Percentiles rank a stretch among this genome's conserved stretches.
phyloP scores from a whole-genome alignment of 2,113 vertebrate species.

The Colossoma macropomum region DNA sequence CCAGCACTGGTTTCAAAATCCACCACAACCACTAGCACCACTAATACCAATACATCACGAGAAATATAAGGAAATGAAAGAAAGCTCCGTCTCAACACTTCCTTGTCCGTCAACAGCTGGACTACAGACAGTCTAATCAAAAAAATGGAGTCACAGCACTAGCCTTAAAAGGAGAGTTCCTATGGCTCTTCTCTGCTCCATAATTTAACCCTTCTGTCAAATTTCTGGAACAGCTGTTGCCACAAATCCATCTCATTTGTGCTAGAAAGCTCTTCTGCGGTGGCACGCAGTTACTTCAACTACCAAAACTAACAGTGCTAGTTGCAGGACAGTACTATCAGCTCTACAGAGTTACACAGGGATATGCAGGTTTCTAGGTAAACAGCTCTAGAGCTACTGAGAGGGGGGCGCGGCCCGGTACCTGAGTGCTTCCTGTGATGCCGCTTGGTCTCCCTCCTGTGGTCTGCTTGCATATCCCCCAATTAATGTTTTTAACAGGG shows the following conservation, averaged over 20 bases:
- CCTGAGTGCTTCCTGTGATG: conserved; percentile 80
- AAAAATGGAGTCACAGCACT: conserved; percentile 50
- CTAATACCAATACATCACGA: conserved; percentile 22
- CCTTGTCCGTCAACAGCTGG: conserved; percentile 27
- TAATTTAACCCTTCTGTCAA: conserved; percentile 15
- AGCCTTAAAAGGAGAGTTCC: conserved; percentile 65
- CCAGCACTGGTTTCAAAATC: conserved; percentile 26
- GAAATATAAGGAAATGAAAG: conserved; percentile 34
- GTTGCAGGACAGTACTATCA: conserved; percentile 19
- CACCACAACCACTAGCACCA: conserved; percentile 41
- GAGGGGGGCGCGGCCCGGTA: conserved; percentile 64
- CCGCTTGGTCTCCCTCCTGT: conserved; percentile 79
- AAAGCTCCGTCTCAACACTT: conserved; percentile 24
- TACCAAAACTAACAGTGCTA: background rate
- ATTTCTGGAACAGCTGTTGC: background rate
- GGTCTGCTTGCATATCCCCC: conserved; percentile 74
- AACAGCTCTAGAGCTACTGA: conserved; percentile 49
- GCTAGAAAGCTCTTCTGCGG: background rate
- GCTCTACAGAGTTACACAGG: conserved; percentile 30
- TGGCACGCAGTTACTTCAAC: conserved; percentile 20
- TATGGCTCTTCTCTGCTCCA: conserved; percentile 55
- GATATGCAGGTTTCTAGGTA: conserved; percentile 52
- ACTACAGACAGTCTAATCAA: conserved; percentile 48
- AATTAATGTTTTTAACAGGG: conserved; percentile 67
- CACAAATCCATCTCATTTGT: conserved; percentile 41